Evolutionary conservation across 2,113 vertebrate genomes (phyloP).

Genomic region (Stigmatopora argus): DNA sequence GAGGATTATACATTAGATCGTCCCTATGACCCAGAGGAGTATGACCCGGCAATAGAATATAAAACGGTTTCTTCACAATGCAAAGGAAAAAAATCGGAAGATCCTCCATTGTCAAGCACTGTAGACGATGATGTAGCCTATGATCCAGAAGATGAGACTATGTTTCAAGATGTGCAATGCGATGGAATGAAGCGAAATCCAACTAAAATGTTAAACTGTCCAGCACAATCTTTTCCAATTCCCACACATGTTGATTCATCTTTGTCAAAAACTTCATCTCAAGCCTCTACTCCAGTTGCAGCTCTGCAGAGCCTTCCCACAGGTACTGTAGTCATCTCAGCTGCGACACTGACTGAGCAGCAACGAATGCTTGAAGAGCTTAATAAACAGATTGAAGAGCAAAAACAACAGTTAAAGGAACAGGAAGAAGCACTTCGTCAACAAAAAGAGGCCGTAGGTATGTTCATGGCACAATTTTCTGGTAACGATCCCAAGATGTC

Average conservation of each 20-base stretch:
- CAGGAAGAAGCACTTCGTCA: conserved; percentile 89
- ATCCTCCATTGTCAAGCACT: conserved; percentile 34
- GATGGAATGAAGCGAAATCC: conserved; percentile 59
- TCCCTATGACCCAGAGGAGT: conserved; percentile 93
- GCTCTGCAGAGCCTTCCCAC: conserved; percentile 32
- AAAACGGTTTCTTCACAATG: conserved; percentile 41
- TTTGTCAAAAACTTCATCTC: conserved; percentile 10
- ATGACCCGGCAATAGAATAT: conserved; percentile 75
- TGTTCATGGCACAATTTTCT: conserved; percentile 94
- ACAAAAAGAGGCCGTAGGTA: conserved; percentile 88
- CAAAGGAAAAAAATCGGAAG: conserved; percentile 47
- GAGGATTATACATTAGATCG: conserved; percentile 79
- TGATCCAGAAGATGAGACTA: conserved; percentile 92
- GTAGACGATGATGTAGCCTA: conserved; percentile 87
- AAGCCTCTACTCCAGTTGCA: conserved; percentile 15
- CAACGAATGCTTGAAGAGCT: conserved; percentile 92
- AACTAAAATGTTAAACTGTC: conserved; percentile 24
- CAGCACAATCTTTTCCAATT: conserved; percentile 8
- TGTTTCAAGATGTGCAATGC: conserved; percentile 84
- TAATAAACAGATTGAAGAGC: conserved; percentile 94
- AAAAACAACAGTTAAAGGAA: conserved; percentile 87
- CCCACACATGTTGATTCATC: conserved; percentile 12
- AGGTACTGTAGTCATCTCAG: conserved; percentile 58
- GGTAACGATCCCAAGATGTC: conserved; percentile 90
- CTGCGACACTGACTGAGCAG: conserved; percentile 82